A percentile compares a stretch with the other conserved stretches of the same genome.
Conservation (phyloP, 2,113 vertebrate species). For the Strix uralensis region DNA sequence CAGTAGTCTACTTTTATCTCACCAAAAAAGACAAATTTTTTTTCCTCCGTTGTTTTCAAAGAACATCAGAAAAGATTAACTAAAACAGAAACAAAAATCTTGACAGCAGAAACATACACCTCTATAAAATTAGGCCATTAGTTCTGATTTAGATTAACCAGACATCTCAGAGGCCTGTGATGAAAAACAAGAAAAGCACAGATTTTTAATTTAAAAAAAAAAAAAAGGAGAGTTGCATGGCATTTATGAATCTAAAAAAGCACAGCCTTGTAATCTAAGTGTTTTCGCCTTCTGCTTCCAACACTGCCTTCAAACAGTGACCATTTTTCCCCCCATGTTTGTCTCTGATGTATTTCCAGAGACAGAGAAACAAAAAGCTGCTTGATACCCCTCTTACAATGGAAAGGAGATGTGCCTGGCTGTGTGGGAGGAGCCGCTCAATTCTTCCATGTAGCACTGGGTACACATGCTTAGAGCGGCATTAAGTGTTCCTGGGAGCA, state of each 20-base stretch:
- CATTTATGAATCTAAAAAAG: background rate
- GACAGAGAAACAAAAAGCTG: slow-evolving; percentile 16
- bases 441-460: background rate
- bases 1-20: background rate
- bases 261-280: background rate
- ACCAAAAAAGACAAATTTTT: background rate
- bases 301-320: background rate
- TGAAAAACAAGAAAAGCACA: background rate
- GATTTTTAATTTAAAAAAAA: background rate
- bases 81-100: background rate
- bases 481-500: slow-evolving; percentile 46
- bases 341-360: slow-evolving; percentile 11
- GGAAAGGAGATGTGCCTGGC: slow-evolving; percentile 27
- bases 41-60: background rate
- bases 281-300: background rate
- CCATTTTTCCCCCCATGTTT: background rate
- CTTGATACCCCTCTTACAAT: slow-evolving; percentile 15
- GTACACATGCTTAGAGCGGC: background rate
- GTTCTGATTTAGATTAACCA: background rate
- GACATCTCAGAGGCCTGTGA: background rate
- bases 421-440: slow-evolving; percentile 48
- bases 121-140: background rate
- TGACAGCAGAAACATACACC: background rate
- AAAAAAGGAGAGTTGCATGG: background rate
- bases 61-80: background rate